A percentile compares a stretch with the other conserved stretches of the same genome.
These are phyloP conservation scores for Margaritifera margaritifera DNA, from an alignment of 2,888 invertebrate species.

Conservation along the genomic window DNA sequence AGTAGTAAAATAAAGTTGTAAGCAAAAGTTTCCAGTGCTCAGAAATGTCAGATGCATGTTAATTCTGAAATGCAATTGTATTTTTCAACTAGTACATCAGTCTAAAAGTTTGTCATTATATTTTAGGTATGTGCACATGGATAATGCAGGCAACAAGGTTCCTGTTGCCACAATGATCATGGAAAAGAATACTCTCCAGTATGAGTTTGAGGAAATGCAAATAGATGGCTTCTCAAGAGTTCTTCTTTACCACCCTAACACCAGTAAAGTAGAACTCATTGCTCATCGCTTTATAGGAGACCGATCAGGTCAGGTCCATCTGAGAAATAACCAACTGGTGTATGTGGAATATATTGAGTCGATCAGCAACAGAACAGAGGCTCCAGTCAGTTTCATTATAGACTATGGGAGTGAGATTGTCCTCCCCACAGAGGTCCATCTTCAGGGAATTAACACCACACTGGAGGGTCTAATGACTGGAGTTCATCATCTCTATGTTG, in stretches of 20 bases:
- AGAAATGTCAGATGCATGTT: too few relatives aligned
- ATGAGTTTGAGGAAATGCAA: constrained; percentile 58
- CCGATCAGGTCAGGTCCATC: constrained; percentile 55
- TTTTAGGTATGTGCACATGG: constrained; percentile 49
- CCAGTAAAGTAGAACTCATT: constrained; percentile 32
- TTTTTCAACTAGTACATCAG: too few relatives aligned
- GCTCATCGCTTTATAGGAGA: constrained; percentile 56
- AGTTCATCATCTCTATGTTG: constrained; percentile 57
- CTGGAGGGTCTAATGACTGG: constrained; percentile 50
- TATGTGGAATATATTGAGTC: constrained; percentile 55
- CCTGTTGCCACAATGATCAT: constrained; percentile 55
- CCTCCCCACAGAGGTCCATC: constrained; percentile 57
- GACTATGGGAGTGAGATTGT: constrained; percentile 51
- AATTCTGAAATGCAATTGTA: too few relatives aligned
- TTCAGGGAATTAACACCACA: constrained; percentile 57
- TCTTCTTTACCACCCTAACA: constrained; percentile 47
- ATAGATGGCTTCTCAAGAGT: constrained; percentile 48
- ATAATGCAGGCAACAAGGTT: constrained; percentile 48
- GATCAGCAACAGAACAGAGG: constrained; percentile 55
- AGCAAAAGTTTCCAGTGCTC: too few relatives aligned
- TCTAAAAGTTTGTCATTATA: not conserved
- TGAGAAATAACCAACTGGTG: constrained; percentile 44
- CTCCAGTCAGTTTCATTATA: constrained; percentile 58
- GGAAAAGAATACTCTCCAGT: constrained; percentile 43
- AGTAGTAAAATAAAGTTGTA: too few relatives aligned